Evolutionary conservation across 1,140 invertebrate species (phyloP), one percentile per base, ranked within the genome.

Genomic region (Drosophila erecta): DNA sequence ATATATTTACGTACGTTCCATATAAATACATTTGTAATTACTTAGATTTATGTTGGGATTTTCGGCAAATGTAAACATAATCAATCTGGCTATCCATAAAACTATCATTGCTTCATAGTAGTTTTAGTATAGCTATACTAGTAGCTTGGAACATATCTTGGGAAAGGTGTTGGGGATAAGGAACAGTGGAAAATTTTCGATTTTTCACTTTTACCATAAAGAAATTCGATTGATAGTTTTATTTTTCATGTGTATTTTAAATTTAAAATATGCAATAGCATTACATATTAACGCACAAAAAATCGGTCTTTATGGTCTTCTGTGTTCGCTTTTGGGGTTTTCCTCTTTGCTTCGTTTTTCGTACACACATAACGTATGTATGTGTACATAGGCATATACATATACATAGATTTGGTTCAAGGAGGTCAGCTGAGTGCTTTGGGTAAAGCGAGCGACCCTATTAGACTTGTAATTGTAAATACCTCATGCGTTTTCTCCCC

Each of bases 391-490:
- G 7, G 37, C 5, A 43, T 33, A 51, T 7, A 46, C 20, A 54
- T 2, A 56, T n/a, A 56, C n/a, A n/a, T 15, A 47, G n/a, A 15
- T 11, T 43, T 12, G n/a, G 24, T n/a, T 38, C 49, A 47, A 59
- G 55, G 51, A 57, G 54, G 51, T 71, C 69, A 72, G 67, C 43
- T 71, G 44, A 64, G 38, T 51, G 22, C 49, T 43, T 47, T 56
- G 33, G 17, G 22, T 33, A 47, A 38, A 17, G 30, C 20, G n/a
- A 50, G 27, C 38, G 51, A 56, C 72, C 71, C 72, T 50, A 75
- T 75, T 43, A 41, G 50, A 56, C 35, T 47, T 57, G 27, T 56
- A 46, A 27, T 41, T 70, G 35, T 57, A 61, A 64, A 37, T 37
- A 40, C 7, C 56, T 33, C 10, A 43, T 37, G 35, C 20, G 50